Conservation (phyloP, 2,797 vertebrate genomes). For the Threskiornis aethiopicus region DNA sequence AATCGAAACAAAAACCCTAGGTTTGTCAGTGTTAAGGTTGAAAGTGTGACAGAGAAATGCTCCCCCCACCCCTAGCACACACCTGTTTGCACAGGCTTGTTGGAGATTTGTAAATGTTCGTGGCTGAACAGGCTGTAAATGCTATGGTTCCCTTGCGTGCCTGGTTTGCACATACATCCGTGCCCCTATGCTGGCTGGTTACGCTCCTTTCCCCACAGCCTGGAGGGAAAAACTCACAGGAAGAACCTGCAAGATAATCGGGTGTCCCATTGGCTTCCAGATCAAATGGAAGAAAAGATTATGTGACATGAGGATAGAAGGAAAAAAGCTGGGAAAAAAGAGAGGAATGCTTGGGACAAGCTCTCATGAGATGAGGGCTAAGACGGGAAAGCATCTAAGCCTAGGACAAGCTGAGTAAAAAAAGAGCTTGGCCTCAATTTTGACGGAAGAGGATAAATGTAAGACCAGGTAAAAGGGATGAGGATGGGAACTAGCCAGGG, state of each 20-base stretch:
- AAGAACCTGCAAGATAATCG: not conserved
- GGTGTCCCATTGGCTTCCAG: not conserved
- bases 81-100: not conserved
- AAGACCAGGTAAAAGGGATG: not conserved
- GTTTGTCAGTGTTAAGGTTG: not conserved
- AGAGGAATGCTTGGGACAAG: not conserved
- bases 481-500: not conserved
- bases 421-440: not conserved
- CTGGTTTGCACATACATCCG: not conserved
- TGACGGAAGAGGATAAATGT: not conserved
- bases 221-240: not conserved
- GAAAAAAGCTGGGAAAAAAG: not conserved
- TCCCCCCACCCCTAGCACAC: not conserved
- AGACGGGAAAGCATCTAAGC: not conserved
- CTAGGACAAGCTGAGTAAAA: not conserved
- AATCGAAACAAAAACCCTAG: rapidly evolving
- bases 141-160: not conserved
- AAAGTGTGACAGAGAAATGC: not conserved
- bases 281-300: not conserved
- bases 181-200: not conserved
- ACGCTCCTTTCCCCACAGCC: not conserved
- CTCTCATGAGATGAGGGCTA: not conserved
- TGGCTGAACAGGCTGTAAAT: not conserved
- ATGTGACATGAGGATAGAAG: not conserved
- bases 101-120: not conserved